These are phyloP conservation scores for Rhopilema esculentum DNA, from an alignment of 30 jellyfish, hydroid and myxozoan genomes.

Conservation along the genomic window DNA sequence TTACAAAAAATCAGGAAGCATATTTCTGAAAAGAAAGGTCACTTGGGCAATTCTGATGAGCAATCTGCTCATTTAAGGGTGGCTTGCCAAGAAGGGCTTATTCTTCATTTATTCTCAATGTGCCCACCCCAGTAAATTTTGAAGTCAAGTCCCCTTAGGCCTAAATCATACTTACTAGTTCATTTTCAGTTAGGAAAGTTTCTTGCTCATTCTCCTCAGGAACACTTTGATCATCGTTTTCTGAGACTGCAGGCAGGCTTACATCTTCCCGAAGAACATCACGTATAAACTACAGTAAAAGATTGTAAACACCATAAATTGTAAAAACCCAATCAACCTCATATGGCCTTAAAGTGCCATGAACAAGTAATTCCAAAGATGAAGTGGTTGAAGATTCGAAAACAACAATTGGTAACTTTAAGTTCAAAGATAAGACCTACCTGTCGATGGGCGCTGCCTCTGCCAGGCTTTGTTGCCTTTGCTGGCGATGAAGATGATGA, in stretches of 20 bases:
- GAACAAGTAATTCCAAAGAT: background rate
- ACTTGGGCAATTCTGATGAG: too few species aligned
- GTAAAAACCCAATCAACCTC: background rate
- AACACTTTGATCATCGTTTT: background rate
- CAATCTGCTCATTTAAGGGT: too few species aligned
- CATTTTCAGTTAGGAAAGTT: background rate
- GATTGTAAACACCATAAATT: background rate
- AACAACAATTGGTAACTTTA: background rate
- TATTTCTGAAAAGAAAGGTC: too few species aligned
- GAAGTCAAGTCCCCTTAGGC: background rate
- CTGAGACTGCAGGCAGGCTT: background rate
- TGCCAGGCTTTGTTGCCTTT: slow-evolving; percentile 4
- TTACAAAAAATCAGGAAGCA: too few species aligned
- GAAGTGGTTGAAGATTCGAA: slow-evolving; percentile 1
- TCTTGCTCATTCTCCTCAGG: background rate
- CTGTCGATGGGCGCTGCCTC: slow-evolving; percentile 13
- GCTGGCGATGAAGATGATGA: slow-evolving; percentile 24
- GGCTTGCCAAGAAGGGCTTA: background rate
- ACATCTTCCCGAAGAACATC: slow-evolving; percentile 13
- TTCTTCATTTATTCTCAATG: background rate
- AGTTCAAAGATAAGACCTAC: background rate
- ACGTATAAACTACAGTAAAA: slow-evolving; percentile 6
- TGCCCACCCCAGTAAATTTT: background rate
- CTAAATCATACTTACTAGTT: background rate
- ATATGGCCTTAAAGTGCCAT: background rate